A percentile compares a stretch with the other conserved stretches of the same genome.
Evolutionary conservation across 2,888 invertebrate species (phyloP).

Genomic region (Phyllotreta cruciferae): DNA sequence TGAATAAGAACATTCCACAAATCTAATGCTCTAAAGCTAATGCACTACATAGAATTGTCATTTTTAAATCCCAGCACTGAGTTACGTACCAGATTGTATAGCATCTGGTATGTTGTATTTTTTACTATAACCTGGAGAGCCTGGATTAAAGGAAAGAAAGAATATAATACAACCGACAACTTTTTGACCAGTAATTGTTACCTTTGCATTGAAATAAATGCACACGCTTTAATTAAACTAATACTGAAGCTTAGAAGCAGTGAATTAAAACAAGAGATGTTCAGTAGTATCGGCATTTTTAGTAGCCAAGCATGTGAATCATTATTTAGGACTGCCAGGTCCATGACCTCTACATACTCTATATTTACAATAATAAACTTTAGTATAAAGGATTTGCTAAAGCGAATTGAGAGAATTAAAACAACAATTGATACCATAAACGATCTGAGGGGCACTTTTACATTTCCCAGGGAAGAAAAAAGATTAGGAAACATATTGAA

Average conservation of each 20-base stretch:
- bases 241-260: constrained; percentile 7
- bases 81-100: constrained; percentile 1
- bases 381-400: constrained; percentile 24
- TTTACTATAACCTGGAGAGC: constrained; percentile 10
- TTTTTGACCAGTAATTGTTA: constrained; percentile 18
- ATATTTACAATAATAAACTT: constrained; percentile 27
- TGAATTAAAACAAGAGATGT: constrained; percentile 15
- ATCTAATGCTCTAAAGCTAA: neutral
- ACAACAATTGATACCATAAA: constrained; percentile 15
- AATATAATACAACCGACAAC: constrained; percentile 12
- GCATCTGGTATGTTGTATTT: constrained; percentile 15
- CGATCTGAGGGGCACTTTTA: constrained; percentile 20
- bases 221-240: constrained; percentile 15
- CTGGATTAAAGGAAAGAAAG: constrained; percentile 11
- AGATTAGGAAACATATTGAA: neutral
- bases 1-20: constrained; percentile 6
- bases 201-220: constrained; percentile 14
- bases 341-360: constrained; percentile 29
- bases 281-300: neutral
- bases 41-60: constrained; percentile 10
- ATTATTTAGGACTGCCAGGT: constrained; percentile 27
- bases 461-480: constrained; percentile 24
- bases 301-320: constrained; percentile 23
- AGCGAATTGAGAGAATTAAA: constrained; percentile 25
- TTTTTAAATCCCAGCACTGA: constrained; percentile 3